A percentile compares a stretch with the other conserved stretches of the same genome.
Conservation (phyloP, 2,797 vertebrate species). For the Coregonus sp. region DNA sequence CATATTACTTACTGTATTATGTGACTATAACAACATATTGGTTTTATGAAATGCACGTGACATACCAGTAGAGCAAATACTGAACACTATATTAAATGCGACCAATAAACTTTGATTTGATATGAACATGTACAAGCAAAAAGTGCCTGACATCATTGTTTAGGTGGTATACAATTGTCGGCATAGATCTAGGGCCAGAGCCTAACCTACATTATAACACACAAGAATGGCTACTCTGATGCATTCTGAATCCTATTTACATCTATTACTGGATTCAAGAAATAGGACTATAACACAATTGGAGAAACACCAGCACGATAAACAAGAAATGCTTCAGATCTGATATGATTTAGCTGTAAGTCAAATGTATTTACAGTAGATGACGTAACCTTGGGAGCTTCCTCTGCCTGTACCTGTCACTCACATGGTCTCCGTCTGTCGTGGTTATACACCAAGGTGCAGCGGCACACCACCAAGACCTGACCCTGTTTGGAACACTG, state of each 20-base stretch:
- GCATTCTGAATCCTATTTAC: background rate
- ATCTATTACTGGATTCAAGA: background rate
- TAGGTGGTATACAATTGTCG: background rate
- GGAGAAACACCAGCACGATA: conserved; percentile 51
- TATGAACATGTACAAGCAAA: background rate
- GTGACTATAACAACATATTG: background rate
- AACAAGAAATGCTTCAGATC: conserved; percentile 58
- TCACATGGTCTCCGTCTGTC: conserved; percentile 57
- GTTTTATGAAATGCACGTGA: background rate
- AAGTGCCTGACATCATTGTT: background rate
- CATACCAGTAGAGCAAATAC: background rate
- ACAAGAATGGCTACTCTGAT: background rate
- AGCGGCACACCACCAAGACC: background rate
- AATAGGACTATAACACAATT: conserved; percentile 62
- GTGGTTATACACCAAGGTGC: conserved; percentile 15
- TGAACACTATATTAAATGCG: background rate
- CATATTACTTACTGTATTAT: background rate
- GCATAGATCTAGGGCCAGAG: background rate
- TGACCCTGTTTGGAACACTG: conserved; percentile 12
- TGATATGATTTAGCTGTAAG: conserved; percentile 61
- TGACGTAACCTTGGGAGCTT: conserved; percentile 63
- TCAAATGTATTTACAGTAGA: conserved; percentile 62
- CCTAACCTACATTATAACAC: background rate
- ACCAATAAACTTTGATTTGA: no score
- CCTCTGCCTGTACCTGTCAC: conserved; percentile 67